Evolutionary conservation across 1,140 invertebrate species (phyloP).

Genomic region (Danaus plexippus): DNA sequence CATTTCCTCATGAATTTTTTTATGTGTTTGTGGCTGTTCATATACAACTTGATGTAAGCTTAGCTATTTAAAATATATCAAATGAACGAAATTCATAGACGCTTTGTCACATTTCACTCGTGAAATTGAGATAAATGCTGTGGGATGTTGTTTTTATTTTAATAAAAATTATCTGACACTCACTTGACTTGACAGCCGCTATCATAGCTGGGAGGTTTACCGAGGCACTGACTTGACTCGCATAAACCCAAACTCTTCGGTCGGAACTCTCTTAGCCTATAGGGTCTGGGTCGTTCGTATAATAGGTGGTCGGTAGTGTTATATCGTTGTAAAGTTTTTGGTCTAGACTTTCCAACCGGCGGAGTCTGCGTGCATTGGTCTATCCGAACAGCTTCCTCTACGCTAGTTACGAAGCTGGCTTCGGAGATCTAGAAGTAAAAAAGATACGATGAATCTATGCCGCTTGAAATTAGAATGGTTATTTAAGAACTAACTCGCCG

Average conservation of each 20-base stretch:
- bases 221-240: constrained; percentile 48
- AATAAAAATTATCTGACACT: constrained; percentile 16
- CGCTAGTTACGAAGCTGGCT: constrained; percentile 60
- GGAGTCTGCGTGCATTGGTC: constrained; percentile 65
- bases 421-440: constrained; percentile 51
- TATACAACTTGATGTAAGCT: no score
- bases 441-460: not conserved
- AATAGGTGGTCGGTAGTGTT: constrained; percentile 57
- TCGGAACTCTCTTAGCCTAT: constrained; percentile 38
- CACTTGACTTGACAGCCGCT: constrained; percentile 49
- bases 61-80: no score
- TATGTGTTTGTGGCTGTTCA: no score
- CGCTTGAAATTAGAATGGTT: no score
- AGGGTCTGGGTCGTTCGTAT: constrained; percentile 43
- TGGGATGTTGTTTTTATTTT: no score
- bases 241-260: constrained; percentile 50
- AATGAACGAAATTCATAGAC: no score
- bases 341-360: constrained; percentile 47
- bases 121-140: no score
- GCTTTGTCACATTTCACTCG: no score
- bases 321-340: constrained; percentile 54
- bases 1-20: no score
- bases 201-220: constrained; percentile 58
- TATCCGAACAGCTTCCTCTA: constrained; percentile 48
- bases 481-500: no score